These are phyloP conservation scores for Microplitis mediator DNA, from an alignment of 1,140 invertebrate species.

Conservation along the genomic window DNA sequence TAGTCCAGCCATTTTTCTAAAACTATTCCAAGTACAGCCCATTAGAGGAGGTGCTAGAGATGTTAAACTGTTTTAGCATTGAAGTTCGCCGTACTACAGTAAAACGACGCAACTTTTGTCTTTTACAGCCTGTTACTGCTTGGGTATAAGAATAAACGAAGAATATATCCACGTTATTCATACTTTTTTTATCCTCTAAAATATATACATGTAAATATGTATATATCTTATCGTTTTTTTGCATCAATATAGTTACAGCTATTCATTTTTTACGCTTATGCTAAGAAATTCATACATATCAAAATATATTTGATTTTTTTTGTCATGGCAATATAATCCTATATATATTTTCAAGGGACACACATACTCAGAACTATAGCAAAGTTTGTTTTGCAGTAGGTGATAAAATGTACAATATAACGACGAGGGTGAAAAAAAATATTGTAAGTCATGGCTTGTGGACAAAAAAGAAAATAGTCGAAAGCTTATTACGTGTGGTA, in stretches of 20 bases:
- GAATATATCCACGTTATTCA: constrained; percentile 15
- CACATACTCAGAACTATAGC: not conserved
- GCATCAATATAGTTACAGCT: too few relatives aligned
- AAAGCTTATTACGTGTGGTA: constrained; percentile 26
- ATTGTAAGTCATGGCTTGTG: constrained; percentile 12
- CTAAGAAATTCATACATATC: too few relatives aligned
- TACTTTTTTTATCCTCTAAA: constrained; percentile 12
- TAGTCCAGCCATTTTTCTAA: constrained; percentile 48
- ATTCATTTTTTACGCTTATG: too few relatives aligned
- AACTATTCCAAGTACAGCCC: constrained; percentile 50
- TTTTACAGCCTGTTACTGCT: constrained; percentile 37
- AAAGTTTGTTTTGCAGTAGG: not conserved
- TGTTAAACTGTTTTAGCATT: constrained; percentile 45
- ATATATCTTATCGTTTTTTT: too few relatives aligned
- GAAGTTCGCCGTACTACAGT: constrained; percentile 20
- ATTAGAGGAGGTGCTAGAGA: constrained; percentile 45
- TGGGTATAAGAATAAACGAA: constrained; percentile 28
- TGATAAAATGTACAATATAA: not conserved
- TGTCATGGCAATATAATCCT: too few relatives aligned
- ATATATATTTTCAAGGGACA: too few relatives aligned
- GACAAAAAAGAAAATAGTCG: constrained; percentile 11
- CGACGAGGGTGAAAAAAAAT: not conserved
- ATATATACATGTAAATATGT: too few relatives aligned
- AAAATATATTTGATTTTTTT: too few relatives aligned
- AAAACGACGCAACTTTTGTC: constrained; percentile 51